Evolutionary conservation across 92 coral and sea anemone genomes (phyloP), one percentile per base, ranked within the genome.

Genomic region (Zoanthus gigantus): DNA sequence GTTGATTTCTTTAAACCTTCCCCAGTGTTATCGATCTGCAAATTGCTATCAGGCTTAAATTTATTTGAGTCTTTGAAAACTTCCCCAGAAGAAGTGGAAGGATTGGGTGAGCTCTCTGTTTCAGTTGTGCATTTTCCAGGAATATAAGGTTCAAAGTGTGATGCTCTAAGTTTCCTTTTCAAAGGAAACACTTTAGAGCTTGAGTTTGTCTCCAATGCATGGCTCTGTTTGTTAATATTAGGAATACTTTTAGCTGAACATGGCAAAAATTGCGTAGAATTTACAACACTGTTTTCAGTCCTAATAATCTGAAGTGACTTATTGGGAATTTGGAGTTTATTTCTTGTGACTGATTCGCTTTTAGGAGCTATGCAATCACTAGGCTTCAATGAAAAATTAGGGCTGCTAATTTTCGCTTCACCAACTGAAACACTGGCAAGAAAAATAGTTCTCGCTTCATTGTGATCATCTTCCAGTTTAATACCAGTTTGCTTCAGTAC

Each of bases 131-230:
- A 91, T 69, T 92, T 96, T 74, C 90, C 91, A 32, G 98, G 98
- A 15, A 96, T 92, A 75, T 95, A 96, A 0, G 98, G 98, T 65
- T 92, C 95, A 92, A 96, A 96, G 34, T 90, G 89, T 11, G 77
- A 77, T 30, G 85, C 77, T 29, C 54, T 47, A 10, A 66, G 44
- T 61, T 84, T 88, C 29, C 89, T 68, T 78, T 88, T 91, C 69
- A 87, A 75, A 31, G 71, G 71, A 17, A 86, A 68, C 5, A 63
- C 15, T 7, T 0, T 46, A 60, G 32, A 54, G 79, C 77, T 37
- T 28, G 83, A 5, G 74, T 47, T 53, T 53, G 82, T 17, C 69
- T 67, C 30, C 32, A 77, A 9, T 31, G 71, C 16, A 32, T 7
- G 9, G 68, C 34, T 83, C 47, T 58, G 31, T 17, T 23, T 44